Evolutionary conservation across 2,888 invertebrate genomes (phyloP).

Genomic region (Athripsodes cinereus): DNA sequence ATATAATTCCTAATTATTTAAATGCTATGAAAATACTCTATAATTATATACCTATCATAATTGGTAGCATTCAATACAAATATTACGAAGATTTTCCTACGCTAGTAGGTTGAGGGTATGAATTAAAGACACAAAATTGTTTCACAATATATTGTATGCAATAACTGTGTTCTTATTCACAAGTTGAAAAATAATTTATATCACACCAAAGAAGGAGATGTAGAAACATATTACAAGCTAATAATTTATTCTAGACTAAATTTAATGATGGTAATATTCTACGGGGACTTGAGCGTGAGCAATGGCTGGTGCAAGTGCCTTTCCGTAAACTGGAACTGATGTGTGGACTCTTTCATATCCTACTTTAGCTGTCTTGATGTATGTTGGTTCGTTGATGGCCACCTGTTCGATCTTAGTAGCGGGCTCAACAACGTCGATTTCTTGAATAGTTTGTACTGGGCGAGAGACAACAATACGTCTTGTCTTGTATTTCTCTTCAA

Average conservation of each 20-base stretch:
- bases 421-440: constrained; percentile 53
- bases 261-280: constrained; percentile 22
- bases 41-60: no score
- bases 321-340: constrained; percentile 38
- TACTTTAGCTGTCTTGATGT: constrained; percentile 43
- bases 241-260: background rate
- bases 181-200: background rate
- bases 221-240: background rate
- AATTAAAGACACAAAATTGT: no score
- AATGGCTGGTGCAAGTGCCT: constrained; percentile 23
- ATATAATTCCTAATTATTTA: no score
- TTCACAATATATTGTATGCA: no score
- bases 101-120: no score
- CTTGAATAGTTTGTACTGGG: constrained; percentile 55
- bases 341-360: constrained; percentile 42
- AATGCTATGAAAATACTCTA: no score
- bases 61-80: no score
- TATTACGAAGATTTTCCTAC: no score
- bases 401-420: constrained; percentile 52
- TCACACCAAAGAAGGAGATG: background rate
- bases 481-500: constrained; percentile 52
- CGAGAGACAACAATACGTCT: constrained; percentile 55
- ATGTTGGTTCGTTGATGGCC: constrained; percentile 50
- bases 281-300: constrained; percentile 26
- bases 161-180: background rate